phyloP scores from a whole-genome alignment of 2,113 vertebrate genomes.

The Dromas ardeola region DNA sequence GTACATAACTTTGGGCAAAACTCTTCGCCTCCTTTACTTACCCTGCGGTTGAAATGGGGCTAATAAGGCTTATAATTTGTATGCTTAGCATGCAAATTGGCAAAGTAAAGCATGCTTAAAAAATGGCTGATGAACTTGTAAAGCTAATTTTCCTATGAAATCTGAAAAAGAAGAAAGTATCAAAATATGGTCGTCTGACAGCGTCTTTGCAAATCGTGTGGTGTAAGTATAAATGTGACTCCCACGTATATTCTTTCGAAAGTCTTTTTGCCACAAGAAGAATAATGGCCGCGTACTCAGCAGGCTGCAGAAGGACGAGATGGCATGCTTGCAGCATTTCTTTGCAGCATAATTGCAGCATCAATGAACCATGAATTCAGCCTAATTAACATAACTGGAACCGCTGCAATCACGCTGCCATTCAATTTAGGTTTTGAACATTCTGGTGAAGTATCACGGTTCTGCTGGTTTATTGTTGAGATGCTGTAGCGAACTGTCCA shows the following conservation, averaged over 20 bases:
- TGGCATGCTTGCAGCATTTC: constrained; percentile 64
- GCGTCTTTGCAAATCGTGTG: neutral
- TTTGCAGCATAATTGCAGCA: constrained; percentile 72
- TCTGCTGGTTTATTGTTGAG: constrained; percentile 48
- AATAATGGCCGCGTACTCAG: constrained; percentile 55
- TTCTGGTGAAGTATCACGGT: constrained; percentile 49
- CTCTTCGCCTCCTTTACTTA: neutral
- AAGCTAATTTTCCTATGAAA: neutral
- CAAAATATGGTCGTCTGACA: neutral
- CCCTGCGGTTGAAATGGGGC: neutral
- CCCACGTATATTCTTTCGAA: neutral
- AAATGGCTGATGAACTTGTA: neutral
- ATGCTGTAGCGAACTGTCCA: constrained; percentile 36
- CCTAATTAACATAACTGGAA: constrained; percentile 75
- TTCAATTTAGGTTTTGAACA: constrained; percentile 67
- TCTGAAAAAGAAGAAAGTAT: neutral
- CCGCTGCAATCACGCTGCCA: constrained; percentile 69
- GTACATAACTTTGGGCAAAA: neutral
- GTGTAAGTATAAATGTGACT: constrained; percentile 8
- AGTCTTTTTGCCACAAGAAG: constrained; percentile 53
- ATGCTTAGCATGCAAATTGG: constrained; percentile 24
- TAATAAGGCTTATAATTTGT: constrained; percentile 59
- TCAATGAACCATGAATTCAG: constrained; percentile 74
- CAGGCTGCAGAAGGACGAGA: constrained; percentile 63
- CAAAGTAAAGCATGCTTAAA: neutral